Base-by-base conservation (phyloP, 1,140 invertebrate species). In the Bombus breviceps region DNA sequence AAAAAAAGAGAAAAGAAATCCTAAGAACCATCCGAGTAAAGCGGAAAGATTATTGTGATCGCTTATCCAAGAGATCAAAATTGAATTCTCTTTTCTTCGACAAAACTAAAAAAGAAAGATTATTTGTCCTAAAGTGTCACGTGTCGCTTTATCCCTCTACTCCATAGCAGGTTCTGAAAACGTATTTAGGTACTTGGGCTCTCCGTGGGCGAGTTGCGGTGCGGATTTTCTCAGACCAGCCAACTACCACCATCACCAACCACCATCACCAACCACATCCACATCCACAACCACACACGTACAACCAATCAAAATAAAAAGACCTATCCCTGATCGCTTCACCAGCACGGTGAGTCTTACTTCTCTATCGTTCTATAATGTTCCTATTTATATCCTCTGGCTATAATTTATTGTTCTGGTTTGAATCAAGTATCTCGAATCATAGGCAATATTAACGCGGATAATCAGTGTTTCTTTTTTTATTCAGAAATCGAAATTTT, bases 281-380 rank as follows among this genome's bases (percentile, higher is more conserved):
- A 86, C 89, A 90, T 86, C 93, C 90, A 92, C 92, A 92, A 91
- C 85, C 83, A 84, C 89, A 92, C 89, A 91, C 69, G 83, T 90
- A 90, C 91, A 90, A 92, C 88, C 92, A 92, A 82, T 82, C 32
- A 83, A 47, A 92, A 64, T 32, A 66, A 66, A 66, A 91, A 90
- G 88, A 92, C 92, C 90, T 90, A 90, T 93, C 91, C 92, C 83
- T 91, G 92, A 93, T 90, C 86, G 91, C 88, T 94, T 94, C 93
- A 94, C 94, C 93, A 89, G 88, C 92, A 94, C 92, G 94, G 94
- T 94, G 94, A 94, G 94, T 94, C 89, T 93, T 94, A 92, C 88
- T 92, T 92, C 91, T 93, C 90, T 92, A 85, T 91, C 90, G 85
- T 93, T 93, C 91, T 94, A 90, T 87, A 90, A 90, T 86, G 83